These are phyloP conservation scores for Verasper variegatus DNA, from an alignment of 2,113 vertebrate genomes.

Conservation along the genomic window DNA sequence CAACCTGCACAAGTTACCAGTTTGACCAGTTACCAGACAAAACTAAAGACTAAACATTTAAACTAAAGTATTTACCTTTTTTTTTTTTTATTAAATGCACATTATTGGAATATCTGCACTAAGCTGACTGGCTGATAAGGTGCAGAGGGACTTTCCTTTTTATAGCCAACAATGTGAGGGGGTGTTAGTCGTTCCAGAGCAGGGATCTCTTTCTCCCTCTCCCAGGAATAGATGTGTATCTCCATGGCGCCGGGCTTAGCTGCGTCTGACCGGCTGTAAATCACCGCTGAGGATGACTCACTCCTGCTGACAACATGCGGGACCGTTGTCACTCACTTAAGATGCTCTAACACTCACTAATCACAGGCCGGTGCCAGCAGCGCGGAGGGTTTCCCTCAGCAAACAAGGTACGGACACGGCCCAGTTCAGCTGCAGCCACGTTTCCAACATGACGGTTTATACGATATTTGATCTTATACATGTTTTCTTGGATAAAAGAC, in stretches of 20 bases:
- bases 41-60: too few relatives aligned
- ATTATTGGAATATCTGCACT: background rate
- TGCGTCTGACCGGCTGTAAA: slow-evolving; percentile 52
- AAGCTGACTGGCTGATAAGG: background rate
- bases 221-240: slow-evolving; percentile 14
- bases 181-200: background rate
- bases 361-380: slow-evolving; percentile 2
- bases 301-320: slow-evolving; percentile 54
- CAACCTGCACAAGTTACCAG: too few relatives aligned
- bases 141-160: slow-evolving; percentile 9
- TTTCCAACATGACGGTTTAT: background rate
- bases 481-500: background rate
- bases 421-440: too few relatives aligned
- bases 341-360: slow-evolving; percentile 31
- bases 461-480: background rate
- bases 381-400: background rate
- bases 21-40: too few relatives aligned
- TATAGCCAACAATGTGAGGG: slow-evolving; percentile 39
- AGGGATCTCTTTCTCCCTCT: background rate
- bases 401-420: background rate
- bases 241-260: slow-evolving; percentile 17
- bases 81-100: too few relatives aligned
- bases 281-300: slow-evolving; percentile 49
- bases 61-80: background rate
- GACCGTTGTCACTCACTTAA: slow-evolving; percentile 69